Conservation (phyloP, 2,113 vertebrate species). For the Rhea americana region DNA sequence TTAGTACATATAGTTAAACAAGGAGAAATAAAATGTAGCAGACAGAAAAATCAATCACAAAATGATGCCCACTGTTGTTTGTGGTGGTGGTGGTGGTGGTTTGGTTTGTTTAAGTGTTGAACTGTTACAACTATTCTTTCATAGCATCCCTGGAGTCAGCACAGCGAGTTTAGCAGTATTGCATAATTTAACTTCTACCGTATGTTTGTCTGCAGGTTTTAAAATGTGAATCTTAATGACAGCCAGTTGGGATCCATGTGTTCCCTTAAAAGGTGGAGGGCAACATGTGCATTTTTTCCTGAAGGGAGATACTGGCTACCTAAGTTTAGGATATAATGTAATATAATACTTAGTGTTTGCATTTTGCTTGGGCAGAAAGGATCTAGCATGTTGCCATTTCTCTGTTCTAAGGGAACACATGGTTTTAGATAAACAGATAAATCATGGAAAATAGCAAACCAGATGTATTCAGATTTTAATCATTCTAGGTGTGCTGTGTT, state of each 20-base stretch:
- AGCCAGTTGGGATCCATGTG: slow-evolving; percentile 2
- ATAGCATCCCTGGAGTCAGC: neutral
- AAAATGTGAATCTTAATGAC: slow-evolving; percentile 32
- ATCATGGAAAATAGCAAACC: neutral
- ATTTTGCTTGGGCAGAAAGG: neutral
- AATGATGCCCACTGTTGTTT: neutral
- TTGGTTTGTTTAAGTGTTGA: neutral
- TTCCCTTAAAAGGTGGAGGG: neutral
- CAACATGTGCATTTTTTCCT: neutral
- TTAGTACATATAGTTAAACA: neutral
- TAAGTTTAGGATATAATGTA: slow-evolving; percentile 4
- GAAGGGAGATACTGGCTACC: slow-evolving; percentile 1
- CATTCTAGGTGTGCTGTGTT: neutral
- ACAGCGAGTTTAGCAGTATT: neutral
- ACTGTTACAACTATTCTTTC: neutral
- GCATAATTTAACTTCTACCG: neutral
- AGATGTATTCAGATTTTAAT: neutral
- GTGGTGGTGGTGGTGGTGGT: neutral
- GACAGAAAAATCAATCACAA: neutral
- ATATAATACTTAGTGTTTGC: neutral
- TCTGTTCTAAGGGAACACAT: neutral
- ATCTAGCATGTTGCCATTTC: neutral
- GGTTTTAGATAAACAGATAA: neutral
- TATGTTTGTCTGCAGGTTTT: slow-evolving; percentile 40
- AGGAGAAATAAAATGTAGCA: neutral